These are phyloP conservation scores for Pithys albifrons DNA, from an alignment of 2,113 vertebrate genomes.

Conservation along the genomic window DNA sequence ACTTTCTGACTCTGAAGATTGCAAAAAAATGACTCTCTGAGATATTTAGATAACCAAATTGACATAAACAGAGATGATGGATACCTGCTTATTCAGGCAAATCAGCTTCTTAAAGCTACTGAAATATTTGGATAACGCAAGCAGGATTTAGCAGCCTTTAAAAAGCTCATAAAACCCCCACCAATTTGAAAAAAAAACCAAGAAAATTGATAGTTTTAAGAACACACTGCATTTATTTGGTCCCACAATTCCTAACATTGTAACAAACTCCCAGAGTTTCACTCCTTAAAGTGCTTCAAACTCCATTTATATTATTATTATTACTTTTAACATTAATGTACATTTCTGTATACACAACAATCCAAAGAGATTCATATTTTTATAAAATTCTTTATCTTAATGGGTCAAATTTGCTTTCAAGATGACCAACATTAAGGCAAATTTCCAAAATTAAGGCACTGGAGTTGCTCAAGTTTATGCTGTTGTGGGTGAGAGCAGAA, in stretches of 20 bases:
- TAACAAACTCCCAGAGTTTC: conserved; percentile 46
- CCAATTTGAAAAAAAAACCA: background rate
- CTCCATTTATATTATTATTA: conserved; percentile 69
- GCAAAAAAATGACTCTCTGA: background rate
- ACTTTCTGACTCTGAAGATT: background rate
- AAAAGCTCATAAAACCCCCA: background rate
- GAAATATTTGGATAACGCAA: background rate
- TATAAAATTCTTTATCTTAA: conserved; percentile 35
- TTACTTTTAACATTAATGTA: conserved; percentile 51
- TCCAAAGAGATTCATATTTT: conserved; percentile 46
- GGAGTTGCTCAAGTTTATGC: background rate
- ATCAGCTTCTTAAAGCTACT: background rate
- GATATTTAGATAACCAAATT: background rate
- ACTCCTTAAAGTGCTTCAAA: conserved; percentile 74
- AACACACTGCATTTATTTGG: conserved; percentile 65
- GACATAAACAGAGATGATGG: background rate
- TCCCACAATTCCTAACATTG: conserved; percentile 44
- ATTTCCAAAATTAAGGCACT: background rate
- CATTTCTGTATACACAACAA: conserved; percentile 49
- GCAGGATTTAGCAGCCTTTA: background rate
- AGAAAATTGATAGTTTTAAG: background rate
- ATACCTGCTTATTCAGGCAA: background rate
- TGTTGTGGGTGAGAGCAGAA: conserved; percentile 20
- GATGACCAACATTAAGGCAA: background rate
- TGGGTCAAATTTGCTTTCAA: conserved; percentile 28